Conservation (phyloP, 2,113 vertebrate genomes). For the Aix galericulata region DNA sequence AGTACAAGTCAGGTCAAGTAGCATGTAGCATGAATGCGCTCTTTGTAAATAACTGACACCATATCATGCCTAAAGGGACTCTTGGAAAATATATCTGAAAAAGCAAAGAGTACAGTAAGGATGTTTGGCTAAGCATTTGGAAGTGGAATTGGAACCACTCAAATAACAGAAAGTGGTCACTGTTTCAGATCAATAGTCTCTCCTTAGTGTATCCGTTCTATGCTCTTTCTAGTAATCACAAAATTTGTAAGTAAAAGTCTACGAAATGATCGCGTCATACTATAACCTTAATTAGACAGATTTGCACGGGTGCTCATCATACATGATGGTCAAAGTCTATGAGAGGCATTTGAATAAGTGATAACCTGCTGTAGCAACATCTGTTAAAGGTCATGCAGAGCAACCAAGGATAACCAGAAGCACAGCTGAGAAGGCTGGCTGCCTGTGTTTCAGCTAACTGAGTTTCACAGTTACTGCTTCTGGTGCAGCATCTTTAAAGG, state of each 20-base stretch:
- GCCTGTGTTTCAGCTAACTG: not conserved
- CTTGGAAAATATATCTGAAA: not conserved
- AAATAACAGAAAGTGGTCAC: no score
- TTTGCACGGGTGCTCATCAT: not conserved
- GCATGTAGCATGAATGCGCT: not conserved
- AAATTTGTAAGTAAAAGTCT: not conserved
- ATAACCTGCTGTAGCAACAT: not conserved
- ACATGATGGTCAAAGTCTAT: not conserved
- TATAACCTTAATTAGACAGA: not conserved
- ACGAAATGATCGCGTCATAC: not conserved
- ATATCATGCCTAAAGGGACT: not conserved
- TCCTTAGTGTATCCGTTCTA: accelerated
- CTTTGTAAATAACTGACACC: not conserved
- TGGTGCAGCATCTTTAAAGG: not conserved
- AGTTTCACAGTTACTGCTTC: not conserved
- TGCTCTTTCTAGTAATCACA: not conserved
- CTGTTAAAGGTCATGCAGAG: not conserved
- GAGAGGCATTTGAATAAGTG: not conserved
- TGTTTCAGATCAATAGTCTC: not conserved
- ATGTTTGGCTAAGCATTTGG: not conserved
- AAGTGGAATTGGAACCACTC: not conserved
- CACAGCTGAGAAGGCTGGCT: not conserved
- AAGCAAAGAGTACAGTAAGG: not conserved
- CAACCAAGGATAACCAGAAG: not conserved
- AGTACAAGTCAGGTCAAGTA: not conserved